Conservation (phyloP, 2,888 invertebrate genomes). For the Agriopis leucophaearia region DNA sequence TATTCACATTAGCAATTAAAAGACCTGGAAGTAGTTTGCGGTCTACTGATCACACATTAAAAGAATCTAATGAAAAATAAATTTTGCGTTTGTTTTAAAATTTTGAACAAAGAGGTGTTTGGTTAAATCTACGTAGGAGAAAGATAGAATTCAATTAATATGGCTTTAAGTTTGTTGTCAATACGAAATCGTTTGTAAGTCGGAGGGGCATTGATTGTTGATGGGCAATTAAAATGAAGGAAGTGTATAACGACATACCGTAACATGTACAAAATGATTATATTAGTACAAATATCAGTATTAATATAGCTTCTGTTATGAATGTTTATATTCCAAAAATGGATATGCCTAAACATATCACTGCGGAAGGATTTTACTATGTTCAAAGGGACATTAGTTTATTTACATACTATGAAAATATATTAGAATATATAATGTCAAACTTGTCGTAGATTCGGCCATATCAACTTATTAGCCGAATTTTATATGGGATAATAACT, state of each 20-base stretch:
- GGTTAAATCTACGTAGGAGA: neutral
- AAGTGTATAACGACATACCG: constrained; percentile 27
- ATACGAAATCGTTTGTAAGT: constrained; percentile 11
- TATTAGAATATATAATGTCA: constrained; percentile 17
- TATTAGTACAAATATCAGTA: constrained; percentile 41
- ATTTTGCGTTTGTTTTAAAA: neutral
- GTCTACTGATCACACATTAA: neutral
- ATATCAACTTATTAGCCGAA: constrained; percentile 25
- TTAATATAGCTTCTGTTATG: constrained; percentile 31
- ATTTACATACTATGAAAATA: constrained; percentile 25
- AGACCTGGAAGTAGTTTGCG: neutral
- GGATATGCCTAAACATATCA: constrained; percentile 38
- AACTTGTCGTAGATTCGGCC: constrained; percentile 23
- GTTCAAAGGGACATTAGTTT: constrained; percentile 16
- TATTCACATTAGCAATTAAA: neutral
- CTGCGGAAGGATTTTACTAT: constrained; percentile 14
- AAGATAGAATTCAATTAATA: constrained; percentile 27
- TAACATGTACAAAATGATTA: constrained; percentile 35
- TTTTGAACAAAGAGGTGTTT: constrained; percentile 1
- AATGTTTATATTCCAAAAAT: constrained; percentile 17
- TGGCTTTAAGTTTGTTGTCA: constrained; percentile 32
- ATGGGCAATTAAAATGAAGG: constrained; percentile 2
- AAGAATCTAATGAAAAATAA: neutral
- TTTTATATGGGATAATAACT: neutral
- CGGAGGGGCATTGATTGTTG: constrained; percentile 2